Base-by-base conservation (phyloP, 2,888 invertebrate species). In the Brachyopa scutellaris region DNA sequence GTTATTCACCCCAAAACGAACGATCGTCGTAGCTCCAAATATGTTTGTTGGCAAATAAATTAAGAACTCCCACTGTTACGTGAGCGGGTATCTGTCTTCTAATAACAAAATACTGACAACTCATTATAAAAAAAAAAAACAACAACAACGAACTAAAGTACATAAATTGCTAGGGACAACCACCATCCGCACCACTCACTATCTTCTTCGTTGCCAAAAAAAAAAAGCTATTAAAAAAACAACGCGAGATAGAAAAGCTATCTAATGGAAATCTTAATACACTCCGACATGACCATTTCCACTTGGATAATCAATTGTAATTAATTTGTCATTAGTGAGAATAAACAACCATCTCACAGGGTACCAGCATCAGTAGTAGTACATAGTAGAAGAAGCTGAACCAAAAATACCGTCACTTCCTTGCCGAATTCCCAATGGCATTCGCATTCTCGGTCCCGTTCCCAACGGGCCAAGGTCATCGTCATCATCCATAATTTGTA, bases 301-400 rank as follows among this genome's bases (percentile, higher is more conserved):
- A 64, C 57, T 57, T 64, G 55, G 64, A 76, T 70, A 80, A 80
- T 74, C 74, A 80, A 76, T 80, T 76, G 74, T 80, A 80, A 80
- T 80, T 80, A 80, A 76, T 76, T 70, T 80, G 74, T 80, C 69
- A 57, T 80, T 74, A 80, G 57, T 59, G 69, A 64, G 57, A n/a
- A 80, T 69, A 80, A 80, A 76, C 57, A 73, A 64, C 74, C 5
- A 23, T 42, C 74, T 61, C 67, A 59, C 76, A 76, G 36, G 21
- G n/a, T 11, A 26, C 38, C 40, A 26, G 0, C 26, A 26, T 8
- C 15, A 38, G 49, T 55, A 21, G n/a, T n/a, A n/a, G n/a, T n/a
- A n/a, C n/a, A n/a, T n/a, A n/a, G n/a, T n/a, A n/a, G n/a, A n/a
- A n/a, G n/a, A n/a, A n/a, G n/a, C n/a, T n/a, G n/a, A n/a, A n/a